These are phyloP conservation scores for Scaptomyza tumidula DNA, from an alignment of 2,888 invertebrate genomes.

Conservation along the genomic window DNA sequence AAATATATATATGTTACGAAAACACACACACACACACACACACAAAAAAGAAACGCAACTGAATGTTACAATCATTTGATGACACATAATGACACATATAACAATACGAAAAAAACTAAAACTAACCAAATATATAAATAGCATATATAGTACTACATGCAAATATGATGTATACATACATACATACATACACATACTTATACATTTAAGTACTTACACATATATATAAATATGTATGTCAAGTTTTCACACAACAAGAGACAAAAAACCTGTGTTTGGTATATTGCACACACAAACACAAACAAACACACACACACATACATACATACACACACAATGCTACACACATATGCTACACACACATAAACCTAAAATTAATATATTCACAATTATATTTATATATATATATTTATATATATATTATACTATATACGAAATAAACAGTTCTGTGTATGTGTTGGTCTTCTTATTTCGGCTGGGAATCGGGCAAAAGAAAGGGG, in stretches of 20 bases:
- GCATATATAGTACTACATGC: conserved; percentile 11
- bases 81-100: conserved; percentile 66
- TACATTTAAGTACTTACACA: conserved; percentile 13
- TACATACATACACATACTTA: conserved; percentile 29
- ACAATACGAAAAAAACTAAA: conserved; percentile 36
- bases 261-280: conserved; percentile 21
- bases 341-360: conserved; percentile 9
- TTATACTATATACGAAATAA: conserved; percentile 60
- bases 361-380: conserved; percentile 32
- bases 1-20: conserved; percentile 17
- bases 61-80: conserved; percentile 75
- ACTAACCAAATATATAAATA: conserved; percentile 19
- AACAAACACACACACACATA: background rate
- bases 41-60: conserved; percentile 49
- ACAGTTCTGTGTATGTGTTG: conserved; percentile 67
- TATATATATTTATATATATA: conserved; percentile 8
- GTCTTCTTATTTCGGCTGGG: conserved; percentile 27
- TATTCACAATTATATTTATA: too few relatives aligned
- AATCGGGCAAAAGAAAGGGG: background rate
- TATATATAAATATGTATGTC: conserved; percentile 31
- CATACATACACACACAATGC: conserved; percentile 9
- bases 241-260: conserved; percentile 15
- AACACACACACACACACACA: background rate
- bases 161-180: conserved; percentile 2
- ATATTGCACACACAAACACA: conserved; percentile 3